Base-by-base conservation (phyloP, 2,113 vertebrate genomes). In the Oreochromis tanganicae region DNA sequence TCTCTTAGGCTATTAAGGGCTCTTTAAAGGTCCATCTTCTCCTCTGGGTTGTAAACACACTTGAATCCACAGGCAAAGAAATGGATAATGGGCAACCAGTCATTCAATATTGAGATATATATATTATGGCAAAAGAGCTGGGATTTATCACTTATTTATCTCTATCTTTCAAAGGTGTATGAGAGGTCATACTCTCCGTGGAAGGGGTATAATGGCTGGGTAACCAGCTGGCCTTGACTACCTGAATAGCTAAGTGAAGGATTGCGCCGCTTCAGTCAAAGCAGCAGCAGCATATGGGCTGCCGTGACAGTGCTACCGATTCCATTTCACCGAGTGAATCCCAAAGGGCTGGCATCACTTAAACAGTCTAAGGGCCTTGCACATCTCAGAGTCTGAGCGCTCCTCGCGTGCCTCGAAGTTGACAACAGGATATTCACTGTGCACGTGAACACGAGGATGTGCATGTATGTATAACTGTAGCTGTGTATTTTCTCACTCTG, bases 211-310 rank as follows among this genome's bases (percentile, higher is more conserved):
- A 91, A 92, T 88, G 87, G 89, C 79, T 83, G 54, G 41, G 71
- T 46, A 88, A 88, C 90, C 87, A 85, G 82, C 86, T 90, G 82
- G 91, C n/a, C 41, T 78, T 87, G 73, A 32, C 81, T 83, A 84
- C 85, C 84, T 91, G 83, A 90, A 89, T 68, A 84, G 80, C 82
- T 89, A 57, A 78, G 80, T 94, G 87, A 87, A 90, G 87, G 87
- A 86, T 71, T 83, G 81, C 87, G 71, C 87, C 46, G 50, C 84
- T 86, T 86, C 41, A 87, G 59, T 75, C 61, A 71, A 75, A 89
- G 87, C 52, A 59, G 36, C 83, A 83, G 54, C 46, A 88, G 59
- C 78, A 75, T 85, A 85, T 81, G 61, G 46, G 56, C 79, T 85
- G 66, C 75, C 21, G 24, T 89, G 87, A 93, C 88, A 81, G 78